Percentiles rank a stretch among this genome's conserved stretches.
phyloP scores from a whole-genome alignment of 2,113 vertebrate genomes.

The Cryptomyrus ogoouensis region DNA sequence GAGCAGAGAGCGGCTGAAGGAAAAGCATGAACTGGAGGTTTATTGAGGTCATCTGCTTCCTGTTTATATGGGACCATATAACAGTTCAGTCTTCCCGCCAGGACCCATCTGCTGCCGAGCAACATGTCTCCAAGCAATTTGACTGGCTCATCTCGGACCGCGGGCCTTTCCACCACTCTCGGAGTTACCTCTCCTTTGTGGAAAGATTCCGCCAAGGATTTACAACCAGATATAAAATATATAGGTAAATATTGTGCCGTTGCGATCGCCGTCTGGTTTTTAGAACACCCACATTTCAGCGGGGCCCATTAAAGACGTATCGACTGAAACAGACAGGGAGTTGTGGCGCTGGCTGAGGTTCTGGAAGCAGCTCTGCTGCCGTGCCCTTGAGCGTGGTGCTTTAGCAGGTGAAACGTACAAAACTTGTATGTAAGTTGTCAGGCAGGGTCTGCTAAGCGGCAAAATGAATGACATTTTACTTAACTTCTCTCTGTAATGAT shows the following conservation, averaged over 20 bases:
- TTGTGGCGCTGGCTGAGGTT: background rate
- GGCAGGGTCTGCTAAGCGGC: background rate
- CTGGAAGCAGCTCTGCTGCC: background rate
- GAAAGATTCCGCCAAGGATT: slow-evolving; percentile 99
- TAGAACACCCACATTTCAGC: background rate
- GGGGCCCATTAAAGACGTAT: background rate
- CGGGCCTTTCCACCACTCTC: slow-evolving; percentile 98
- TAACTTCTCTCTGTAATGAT: background rate
- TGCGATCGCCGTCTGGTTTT: background rate
- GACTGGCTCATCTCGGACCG: slow-evolving; percentile 99
- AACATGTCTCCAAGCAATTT: slow-evolving; percentile 99
- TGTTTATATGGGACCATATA: slow-evolving; percentile 99
- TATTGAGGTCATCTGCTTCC: slow-evolving; percentile 99
- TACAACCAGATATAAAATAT: slow-evolving; percentile 99
- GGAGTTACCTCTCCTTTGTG: slow-evolving; percentile 99
- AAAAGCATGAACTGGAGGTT: slow-evolving; percentile 99
- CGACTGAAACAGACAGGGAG: too few species aligned
- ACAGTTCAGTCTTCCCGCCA: slow-evolving; percentile 94
- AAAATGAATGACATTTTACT: background rate
- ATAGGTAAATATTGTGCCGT: slow-evolving; percentile 73
- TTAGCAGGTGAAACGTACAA: background rate
- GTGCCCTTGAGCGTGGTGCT: background rate
- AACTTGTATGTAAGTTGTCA: background rate
- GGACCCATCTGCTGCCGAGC: slow-evolving; percentile 86
- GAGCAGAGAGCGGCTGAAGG: slow-evolving; percentile 98